Evolutionary conservation across 1,140 invertebrate species (phyloP).

Genomic region (Latrodectus geometricus): DNA sequence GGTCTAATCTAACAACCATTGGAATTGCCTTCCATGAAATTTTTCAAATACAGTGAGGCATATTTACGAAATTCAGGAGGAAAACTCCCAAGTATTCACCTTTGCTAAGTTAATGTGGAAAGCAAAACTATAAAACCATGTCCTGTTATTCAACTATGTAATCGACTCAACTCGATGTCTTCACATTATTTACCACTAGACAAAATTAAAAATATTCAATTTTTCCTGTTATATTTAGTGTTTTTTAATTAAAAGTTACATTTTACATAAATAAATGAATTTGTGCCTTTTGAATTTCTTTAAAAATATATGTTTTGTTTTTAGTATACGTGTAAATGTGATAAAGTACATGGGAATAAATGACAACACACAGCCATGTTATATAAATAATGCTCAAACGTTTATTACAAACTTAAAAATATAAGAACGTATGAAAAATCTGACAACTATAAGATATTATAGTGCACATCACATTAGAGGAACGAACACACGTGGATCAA

Average conservation of each 20-base stretch:
- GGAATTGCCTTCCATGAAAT: too few relatives aligned
- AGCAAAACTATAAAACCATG: too few relatives aligned
- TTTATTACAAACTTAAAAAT: constrained; percentile 64
- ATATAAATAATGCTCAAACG: constrained; percentile 63
- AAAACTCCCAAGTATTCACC: too few relatives aligned
- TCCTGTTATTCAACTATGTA: too few relatives aligned
- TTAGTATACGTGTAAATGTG: background rate
- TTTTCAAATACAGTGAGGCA: too few relatives aligned
- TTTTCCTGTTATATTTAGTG: background rate
- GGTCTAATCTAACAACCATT: too few relatives aligned
- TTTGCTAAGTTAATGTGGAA: too few relatives aligned
- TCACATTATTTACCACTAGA: too few relatives aligned
- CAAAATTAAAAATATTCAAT: background rate
- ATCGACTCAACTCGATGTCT: too few relatives aligned
- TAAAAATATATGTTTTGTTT: background rate
- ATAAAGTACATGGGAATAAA: background rate
- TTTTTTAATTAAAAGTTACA: background rate
- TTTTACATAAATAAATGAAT: background rate
- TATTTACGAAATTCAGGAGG: too few relatives aligned
- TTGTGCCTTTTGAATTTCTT: background rate
- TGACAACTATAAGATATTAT: constrained; percentile 61
- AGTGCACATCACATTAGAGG: constrained; percentile 62
- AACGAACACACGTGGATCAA: constrained; percentile 58
- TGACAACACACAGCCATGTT: constrained; percentile 32
- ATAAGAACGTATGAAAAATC: constrained; percentile 64